These are phyloP conservation scores for Napeogenes inachia DNA, from an alignment of 2,888 invertebrate genomes.

Conservation along the genomic window DNA sequence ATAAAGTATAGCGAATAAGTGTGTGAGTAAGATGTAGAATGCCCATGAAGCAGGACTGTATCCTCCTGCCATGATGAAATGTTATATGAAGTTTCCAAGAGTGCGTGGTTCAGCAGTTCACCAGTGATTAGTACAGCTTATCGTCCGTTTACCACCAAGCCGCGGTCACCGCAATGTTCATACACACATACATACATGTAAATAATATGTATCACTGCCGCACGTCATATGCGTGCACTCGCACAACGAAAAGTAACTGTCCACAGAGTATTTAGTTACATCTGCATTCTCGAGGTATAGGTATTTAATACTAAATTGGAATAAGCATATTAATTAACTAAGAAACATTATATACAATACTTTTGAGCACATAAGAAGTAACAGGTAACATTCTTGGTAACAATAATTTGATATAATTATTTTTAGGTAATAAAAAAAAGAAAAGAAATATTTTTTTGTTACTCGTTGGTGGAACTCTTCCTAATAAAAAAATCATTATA, in stretches of 20 bases:
- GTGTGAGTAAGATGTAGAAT: too few relatives aligned
- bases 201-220: slow-evolving; percentile 41
- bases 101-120: slow-evolving; percentile 42
- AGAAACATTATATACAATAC: background rate
- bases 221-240: slow-evolving; percentile 43
- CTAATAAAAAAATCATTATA: too few relatives aligned
- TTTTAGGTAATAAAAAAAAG: too few relatives aligned
- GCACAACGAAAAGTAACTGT: slow-evolving; percentile 18
- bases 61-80: too few relatives aligned
- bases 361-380: background rate
- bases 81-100: background rate
- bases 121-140: slow-evolving; percentile 69
- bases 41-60: too few relatives aligned
- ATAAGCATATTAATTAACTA: slow-evolving; percentile 4
- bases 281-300: slow-evolving; percentile 1
- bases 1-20: too few relatives aligned
- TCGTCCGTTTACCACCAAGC: slow-evolving; percentile 64
- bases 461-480: too few relatives aligned
- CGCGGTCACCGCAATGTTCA: slow-evolving; percentile 57
- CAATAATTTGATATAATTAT: too few relatives aligned
- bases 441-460: too few relatives aligned
- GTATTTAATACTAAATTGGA: slow-evolving; percentile 6
- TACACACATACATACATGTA: slow-evolving; percentile 30
- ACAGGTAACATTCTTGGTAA: too few relatives aligned
- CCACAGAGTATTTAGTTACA: slow-evolving; percentile 26